Evolutionary conservation across 2,888 invertebrate genomes (phyloP).

Genomic region (Aphodius sticticus): DNA sequence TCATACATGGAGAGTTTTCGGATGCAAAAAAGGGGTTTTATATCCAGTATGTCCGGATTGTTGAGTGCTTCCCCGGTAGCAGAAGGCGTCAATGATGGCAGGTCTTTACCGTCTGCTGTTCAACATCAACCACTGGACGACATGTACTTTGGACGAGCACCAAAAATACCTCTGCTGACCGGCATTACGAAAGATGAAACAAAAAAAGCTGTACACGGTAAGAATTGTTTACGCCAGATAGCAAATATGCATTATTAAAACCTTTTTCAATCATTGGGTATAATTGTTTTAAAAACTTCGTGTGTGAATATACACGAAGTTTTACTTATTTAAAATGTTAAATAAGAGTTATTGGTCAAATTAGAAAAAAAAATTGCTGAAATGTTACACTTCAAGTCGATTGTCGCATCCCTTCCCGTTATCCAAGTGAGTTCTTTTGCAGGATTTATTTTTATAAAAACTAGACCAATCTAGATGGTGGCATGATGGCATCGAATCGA

Average conservation of each 20-base stretch:
- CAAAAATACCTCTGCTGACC: constrained; percentile 72
- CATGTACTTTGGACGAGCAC: constrained; percentile 64
- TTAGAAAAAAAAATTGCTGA: too few relatives aligned
- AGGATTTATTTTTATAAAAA: too few relatives aligned
- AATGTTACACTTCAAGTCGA: too few relatives aligned
- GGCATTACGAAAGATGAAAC: constrained; percentile 81
- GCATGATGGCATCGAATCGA: too few relatives aligned
- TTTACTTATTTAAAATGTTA: too few relatives aligned
- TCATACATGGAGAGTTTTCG: constrained; percentile 66
- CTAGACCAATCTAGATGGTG: too few relatives aligned
- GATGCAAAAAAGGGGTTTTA: constrained; percentile 66
- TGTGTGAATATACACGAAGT: not conserved
- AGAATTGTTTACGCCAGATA: not conserved
- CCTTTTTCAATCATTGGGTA: not conserved
- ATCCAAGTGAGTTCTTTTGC: too few relatives aligned
- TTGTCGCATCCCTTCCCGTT: too few relatives aligned
- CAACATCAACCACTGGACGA: constrained; percentile 69
- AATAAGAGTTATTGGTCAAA: too few relatives aligned
- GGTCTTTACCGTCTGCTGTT: constrained; percentile 73
- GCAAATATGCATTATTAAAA: not conserved
- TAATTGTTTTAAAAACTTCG: not conserved
- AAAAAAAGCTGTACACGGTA: constrained; percentile 67
- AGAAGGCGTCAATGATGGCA: constrained; percentile 71
- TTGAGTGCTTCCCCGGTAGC: constrained; percentile 72
- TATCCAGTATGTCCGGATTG: constrained; percentile 70